Evolutionary conservation across 1,140 invertebrate genomes (phyloP).

Genomic region (Acromyrmex charruanus): DNA sequence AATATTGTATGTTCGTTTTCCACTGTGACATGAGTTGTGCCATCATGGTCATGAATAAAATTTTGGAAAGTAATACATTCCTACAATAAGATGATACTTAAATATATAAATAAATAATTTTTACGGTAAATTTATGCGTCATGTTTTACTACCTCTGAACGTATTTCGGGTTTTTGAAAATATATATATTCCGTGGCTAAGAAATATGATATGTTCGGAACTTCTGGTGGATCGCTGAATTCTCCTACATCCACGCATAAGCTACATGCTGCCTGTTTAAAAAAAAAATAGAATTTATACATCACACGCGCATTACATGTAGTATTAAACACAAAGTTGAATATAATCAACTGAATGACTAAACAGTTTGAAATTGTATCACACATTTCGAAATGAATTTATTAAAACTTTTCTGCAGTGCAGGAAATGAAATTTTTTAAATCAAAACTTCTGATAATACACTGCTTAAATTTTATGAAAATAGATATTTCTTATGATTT

Average conservation of each 20-base stretch:
- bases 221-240: constrained; percentile 90
- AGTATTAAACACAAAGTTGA: neutral
- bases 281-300: neutral
- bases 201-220: constrained; percentile 97
- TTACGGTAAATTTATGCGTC: neutral
- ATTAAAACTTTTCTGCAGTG: no score
- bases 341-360: neutral
- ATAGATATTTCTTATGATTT: neutral
- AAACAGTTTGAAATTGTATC: neutral
- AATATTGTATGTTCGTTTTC: constrained; percentile 95
- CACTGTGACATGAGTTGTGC: constrained; percentile 94
- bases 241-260: constrained; percentile 91
- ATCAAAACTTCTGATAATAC: neutral
- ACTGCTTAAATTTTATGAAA: neutral
- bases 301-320: neutral
- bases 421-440: no score
- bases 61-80: constrained; percentile 92
- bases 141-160: constrained; percentile 87
- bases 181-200: constrained; percentile 95
- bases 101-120: neutral
- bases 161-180: constrained; percentile 96
- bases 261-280: constrained; percentile 89
- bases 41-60: constrained; percentile 93
- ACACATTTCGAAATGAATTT: no score
- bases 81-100: constrained; percentile 63